These are phyloP conservation scores for Leptodactylus fallax DNA, from an alignment of 2,797 vertebrate genomes.

Conservation along the genomic window DNA sequence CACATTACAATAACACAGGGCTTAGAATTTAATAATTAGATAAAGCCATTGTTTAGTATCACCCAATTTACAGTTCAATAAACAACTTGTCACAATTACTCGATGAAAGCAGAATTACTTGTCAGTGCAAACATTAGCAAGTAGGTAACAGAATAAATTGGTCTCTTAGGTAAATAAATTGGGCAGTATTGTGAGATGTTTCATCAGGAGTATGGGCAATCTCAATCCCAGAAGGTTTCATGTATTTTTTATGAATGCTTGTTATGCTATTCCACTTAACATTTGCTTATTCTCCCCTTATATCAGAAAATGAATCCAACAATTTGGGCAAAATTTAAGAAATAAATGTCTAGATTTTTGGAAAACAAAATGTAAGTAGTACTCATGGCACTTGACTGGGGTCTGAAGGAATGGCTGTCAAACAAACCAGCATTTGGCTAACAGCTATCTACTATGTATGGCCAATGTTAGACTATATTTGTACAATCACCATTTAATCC, in stretches of 20 bases:
- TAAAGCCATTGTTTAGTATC: conserved; percentile 79
- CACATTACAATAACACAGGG: conserved; percentile 70
- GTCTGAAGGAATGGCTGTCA: too few species aligned
- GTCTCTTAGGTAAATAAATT: conserved; percentile 84
- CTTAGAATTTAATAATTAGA: conserved; percentile 78
- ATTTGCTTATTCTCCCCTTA: conserved; percentile 10
- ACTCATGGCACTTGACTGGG: too few species aligned
- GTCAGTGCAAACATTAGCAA: conserved; percentile 81
- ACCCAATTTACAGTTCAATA: conserved; percentile 85
- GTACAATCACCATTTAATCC: too few species aligned
- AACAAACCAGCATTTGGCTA: too few species aligned
- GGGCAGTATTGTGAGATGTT: conserved; percentile 74
- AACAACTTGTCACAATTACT: conserved; percentile 86
- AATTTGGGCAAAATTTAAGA: background rate
- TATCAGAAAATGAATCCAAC: background rate
- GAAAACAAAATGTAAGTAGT: too few species aligned
- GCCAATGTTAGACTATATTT: too few species aligned
- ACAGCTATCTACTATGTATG: too few species aligned
- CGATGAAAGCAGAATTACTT: conserved; percentile 73
- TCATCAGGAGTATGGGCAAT: conserved; percentile 74
- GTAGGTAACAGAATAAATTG: conserved; percentile 82
- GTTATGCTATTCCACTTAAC: conserved; percentile 5
- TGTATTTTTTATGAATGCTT: conserved; percentile 71
- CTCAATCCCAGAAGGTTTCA: conserved; percentile 77
- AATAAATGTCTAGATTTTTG: background rate